Evolutionary conservation across 1,140 invertebrate genomes (phyloP), one percentile per base, ranked within the genome.

Genomic region (Brachionus manjavacas): DNA sequence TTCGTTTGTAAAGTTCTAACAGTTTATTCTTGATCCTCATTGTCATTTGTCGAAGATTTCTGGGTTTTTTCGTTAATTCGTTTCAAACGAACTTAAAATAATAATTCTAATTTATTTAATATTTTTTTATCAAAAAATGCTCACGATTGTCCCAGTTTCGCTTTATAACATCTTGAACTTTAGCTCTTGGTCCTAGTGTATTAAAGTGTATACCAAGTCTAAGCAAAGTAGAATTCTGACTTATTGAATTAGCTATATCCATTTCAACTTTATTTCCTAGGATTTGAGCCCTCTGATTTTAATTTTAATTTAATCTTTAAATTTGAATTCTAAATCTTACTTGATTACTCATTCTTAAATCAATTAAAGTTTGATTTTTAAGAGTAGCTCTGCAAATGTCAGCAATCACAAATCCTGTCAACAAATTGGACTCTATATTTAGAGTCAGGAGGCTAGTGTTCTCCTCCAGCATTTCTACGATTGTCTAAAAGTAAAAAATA

Each of bases 221-320:
- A 86, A 98, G 91, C 85, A 99, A 90, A 39, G 94, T 95, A 20
- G 94, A 92, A 91, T 98, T 99, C 88, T 96, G 93, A 89, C 96
- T 95, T 84, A 99, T 93, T 85, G 97, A 90, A 87, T 94, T 93
- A 64, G 95, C 96, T 85, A 99, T 95, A 91, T 96, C 95, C 95
- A 97, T 98, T 92, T 99, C 96, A 86, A 95, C 95, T 91, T 97
- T 97, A 90, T 97, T 97, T 86, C 96, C 96, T 86, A 99, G 92
- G 84, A 97, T 93, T 91, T 94, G 93, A 87, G 95, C 95, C 91
- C 96, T 93, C 95, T 98, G 14, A 49, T 16, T 41, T 72, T 4
- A 43, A 25, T 8, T 74, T 64, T 2, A 31, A 74, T 52, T 35
- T 68, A 49, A 16, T 14, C 11, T 31, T 9, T 25, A 72, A 39